phyloP scores from a whole-genome alignment of 2,797 vertebrate species.

The Neosalanx taihuensis region DNA sequence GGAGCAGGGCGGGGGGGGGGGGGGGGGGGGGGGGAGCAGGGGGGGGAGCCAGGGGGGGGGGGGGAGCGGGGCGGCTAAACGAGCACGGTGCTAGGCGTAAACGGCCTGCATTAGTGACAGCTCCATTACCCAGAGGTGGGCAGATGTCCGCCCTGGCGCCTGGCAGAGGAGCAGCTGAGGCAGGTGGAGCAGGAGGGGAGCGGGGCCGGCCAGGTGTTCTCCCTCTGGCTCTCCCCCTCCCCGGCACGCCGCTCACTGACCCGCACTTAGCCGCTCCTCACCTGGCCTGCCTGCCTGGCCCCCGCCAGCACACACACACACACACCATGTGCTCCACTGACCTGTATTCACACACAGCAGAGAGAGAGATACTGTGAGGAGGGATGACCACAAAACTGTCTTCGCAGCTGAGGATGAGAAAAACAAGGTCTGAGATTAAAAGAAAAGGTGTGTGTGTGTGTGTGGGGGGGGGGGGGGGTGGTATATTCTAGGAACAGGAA shows the following conservation, averaged over 20 bases:
- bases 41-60: not conserved
- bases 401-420: not conserved
- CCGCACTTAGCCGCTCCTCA: conserved; percentile 43
- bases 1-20: not conserved
- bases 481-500: not conserved
- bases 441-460: not conserved
- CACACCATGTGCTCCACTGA: not conserved
- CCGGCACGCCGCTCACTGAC: conserved; percentile 35
- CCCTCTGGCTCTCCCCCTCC: conserved; percentile 43
- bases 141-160: conserved; percentile 46
- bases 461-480: not conserved
- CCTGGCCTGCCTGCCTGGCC: conserved; percentile 27
- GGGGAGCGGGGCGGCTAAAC: conserved; percentile 18
- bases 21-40: not conserved
- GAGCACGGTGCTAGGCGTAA: conserved; percentile 46
- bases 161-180: conserved; percentile 51
- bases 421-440: not conserved
- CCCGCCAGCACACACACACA: conserved; percentile 3
- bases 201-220: conserved; percentile 54
- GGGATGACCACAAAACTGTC: not conserved
- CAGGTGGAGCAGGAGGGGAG: conserved; percentile 33
- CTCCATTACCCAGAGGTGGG: conserved; percentile 58
- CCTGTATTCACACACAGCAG: conserved; percentile 1
- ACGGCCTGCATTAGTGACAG: conserved; percentile 50
- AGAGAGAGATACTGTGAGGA: not conserved